phyloP scores from a whole-genome alignment of 2,888 invertebrate species.

The Operophtera brumata region DNA sequence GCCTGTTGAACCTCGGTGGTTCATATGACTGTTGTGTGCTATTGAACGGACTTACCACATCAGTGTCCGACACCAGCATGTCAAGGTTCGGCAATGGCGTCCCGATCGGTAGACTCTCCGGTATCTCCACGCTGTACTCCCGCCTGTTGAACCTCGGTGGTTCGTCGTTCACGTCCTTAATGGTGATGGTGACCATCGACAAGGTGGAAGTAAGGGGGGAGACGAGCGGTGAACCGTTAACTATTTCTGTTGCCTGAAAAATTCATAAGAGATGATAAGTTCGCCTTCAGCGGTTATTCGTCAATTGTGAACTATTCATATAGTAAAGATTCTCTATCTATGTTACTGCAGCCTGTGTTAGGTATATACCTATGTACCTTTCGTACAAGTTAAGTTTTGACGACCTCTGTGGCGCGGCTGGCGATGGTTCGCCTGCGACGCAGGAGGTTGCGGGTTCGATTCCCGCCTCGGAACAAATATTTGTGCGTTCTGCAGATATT shows the following conservation, averaged over 20 bases:
- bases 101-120: constrained; percentile 90
- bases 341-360: too few relatives aligned
- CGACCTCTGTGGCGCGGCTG: too few relatives aligned
- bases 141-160: constrained; percentile 90
- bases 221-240: constrained; percentile 85
- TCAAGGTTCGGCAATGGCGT: constrained; percentile 90
- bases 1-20: constrained; percentile 89
- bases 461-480: too few relatives aligned
- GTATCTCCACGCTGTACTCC: constrained; percentile 89
- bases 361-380: too few relatives aligned
- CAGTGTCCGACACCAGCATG: constrained; percentile 92
- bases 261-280: not conserved
- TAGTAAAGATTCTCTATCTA: too few relatives aligned
- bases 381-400: too few relatives aligned
- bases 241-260: constrained; percentile 86
- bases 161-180: constrained; percentile 94
- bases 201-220: constrained; percentile 85
- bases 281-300: too few relatives aligned
- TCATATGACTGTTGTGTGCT: too few relatives aligned
- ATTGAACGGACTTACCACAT: constrained; percentile 90
- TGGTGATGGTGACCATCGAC: constrained; percentile 89
- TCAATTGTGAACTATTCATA: too few relatives aligned
- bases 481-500: too few relatives aligned
- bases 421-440: too few relatives aligned
- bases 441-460: too few relatives aligned